phyloP scores from a whole-genome alignment of 2,113 vertebrate species.

The Microcebus griseorufus region DNA sequence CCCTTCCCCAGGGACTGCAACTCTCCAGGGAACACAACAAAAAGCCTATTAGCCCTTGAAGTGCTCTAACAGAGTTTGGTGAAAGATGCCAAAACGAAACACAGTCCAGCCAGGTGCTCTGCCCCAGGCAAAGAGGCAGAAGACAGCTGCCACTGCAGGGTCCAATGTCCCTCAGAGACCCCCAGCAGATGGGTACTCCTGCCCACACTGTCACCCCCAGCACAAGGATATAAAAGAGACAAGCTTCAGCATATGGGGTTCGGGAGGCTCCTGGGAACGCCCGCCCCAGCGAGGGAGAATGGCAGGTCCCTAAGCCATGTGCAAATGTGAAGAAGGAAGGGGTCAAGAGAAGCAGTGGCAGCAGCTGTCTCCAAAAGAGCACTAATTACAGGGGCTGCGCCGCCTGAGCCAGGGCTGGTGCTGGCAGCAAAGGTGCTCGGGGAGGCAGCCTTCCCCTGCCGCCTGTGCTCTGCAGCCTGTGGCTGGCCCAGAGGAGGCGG shows the following conservation, averaged over 20 bases:
- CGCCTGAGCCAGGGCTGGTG: background rate
- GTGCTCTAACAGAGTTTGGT: background rate
- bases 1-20: background rate
- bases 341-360: slow-evolving; percentile 64
- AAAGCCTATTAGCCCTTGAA: background rate
- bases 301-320: slow-evolving; percentile 74
- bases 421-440: background rate
- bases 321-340: slow-evolving; percentile 63
- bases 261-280: slow-evolving; percentile 50
- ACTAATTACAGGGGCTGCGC: slow-evolving; percentile 56
- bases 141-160: background rate
- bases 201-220: background rate
- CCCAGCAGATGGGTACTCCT: background rate
- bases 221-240: slow-evolving; percentile 35
- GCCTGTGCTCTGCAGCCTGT: background rate
- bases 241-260: slow-evolving; percentile 65
- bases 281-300: background rate
- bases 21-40: background rate
- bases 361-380: slow-evolving; percentile 74
- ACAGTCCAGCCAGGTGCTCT: background rate
- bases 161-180: background rate
- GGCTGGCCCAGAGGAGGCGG: background rate
- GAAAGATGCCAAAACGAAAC: background rate
- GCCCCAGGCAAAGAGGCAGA: background rate
- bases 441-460: background rate